These are phyloP conservation scores for Syngnathoides biaculeatus DNA, from an alignment of 2,113 vertebrate genomes.

Conservation along the genomic window DNA sequence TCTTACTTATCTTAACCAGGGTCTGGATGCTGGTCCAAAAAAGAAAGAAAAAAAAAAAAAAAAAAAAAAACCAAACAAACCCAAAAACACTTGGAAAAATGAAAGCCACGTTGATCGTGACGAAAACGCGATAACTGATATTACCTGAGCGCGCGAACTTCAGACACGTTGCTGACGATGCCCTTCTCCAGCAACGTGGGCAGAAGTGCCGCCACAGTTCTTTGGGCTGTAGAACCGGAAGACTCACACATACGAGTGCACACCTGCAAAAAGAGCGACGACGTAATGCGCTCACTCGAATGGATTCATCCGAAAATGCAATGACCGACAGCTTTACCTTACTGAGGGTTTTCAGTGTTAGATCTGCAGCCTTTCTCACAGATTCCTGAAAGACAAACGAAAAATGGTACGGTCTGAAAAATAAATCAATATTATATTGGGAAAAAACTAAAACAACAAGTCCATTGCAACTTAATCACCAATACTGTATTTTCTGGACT, in stretches of 20 bases:
- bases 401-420: background rate
- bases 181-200: conserved; percentile 96
- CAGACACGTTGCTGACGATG: conserved; percentile 88
- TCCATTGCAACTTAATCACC: too few species aligned
- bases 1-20: conserved; percentile 96
- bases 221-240: conserved; percentile 84
- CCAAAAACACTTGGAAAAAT: too few species aligned
- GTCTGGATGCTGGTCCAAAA: conserved; percentile 84
- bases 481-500: too few species aligned
- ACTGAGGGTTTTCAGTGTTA: conserved; percentile 93
- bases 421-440: background rate
- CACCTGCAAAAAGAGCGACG: conserved; percentile 71
- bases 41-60: background rate
- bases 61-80: background rate
- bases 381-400: conserved; percentile 80
- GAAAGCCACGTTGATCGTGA: background rate
- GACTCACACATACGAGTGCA: conserved; percentile 96
- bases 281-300: too few species aligned
- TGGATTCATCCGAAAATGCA: background rate
- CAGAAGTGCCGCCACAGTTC: conserved; percentile 82
- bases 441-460: too few species aligned
- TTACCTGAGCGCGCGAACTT: conserved; percentile 94
- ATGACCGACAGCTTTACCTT: conserved; percentile 76
- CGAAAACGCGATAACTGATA: background rate
- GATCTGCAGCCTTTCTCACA: conserved; percentile 92